Conservation (phyloP, 2,888 invertebrate genomes). For the Drosophila nr. fundita region DNA sequence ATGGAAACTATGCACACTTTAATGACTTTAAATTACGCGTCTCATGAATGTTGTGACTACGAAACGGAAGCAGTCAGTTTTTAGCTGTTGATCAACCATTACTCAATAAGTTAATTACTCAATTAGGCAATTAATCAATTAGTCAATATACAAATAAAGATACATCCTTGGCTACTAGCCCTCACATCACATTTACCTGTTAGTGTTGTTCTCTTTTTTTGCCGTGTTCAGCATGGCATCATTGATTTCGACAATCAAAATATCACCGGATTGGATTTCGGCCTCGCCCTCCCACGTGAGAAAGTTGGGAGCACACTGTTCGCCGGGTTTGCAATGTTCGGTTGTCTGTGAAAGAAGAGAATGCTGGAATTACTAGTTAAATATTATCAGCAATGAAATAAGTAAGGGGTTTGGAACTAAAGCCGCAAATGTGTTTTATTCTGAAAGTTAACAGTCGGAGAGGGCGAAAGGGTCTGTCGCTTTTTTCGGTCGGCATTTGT, state of each 20-base stretch:
- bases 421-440: slow-evolving; percentile 43
- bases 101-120: neutral
- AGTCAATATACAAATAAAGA: neutral
- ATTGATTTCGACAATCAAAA: slow-evolving; percentile 89
- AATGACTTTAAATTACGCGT: slow-evolving; percentile 1
- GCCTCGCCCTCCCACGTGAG: slow-evolving; percentile 89
- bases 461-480: slow-evolving; percentile 61
- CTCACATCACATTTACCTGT: slow-evolving; percentile 64
- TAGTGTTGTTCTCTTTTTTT: slow-evolving; percentile 69
- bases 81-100: neutral
- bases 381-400: slow-evolving; percentile 36
- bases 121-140: neutral
- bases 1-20: neutral
- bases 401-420: slow-evolving; percentile 28
- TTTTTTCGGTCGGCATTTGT: slow-evolving; percentile 15
- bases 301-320: slow-evolving; percentile 87
- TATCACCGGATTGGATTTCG: slow-evolving; percentile 90
- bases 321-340: slow-evolving; percentile 83
- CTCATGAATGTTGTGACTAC: neutral
- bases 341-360: slow-evolving; percentile 77
- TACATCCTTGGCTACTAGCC: neutral
- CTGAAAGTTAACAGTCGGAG: slow-evolving; percentile 50
- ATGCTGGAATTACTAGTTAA: slow-evolving; percentile 43
- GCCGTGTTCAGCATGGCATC: slow-evolving; percentile 86
- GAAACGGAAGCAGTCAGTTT: neutral